Evolutionary conservation across 2,113 vertebrate genomes (phyloP), one percentile per base, ranked within the genome.

Genomic region (Actenoides hombroni): DNA sequence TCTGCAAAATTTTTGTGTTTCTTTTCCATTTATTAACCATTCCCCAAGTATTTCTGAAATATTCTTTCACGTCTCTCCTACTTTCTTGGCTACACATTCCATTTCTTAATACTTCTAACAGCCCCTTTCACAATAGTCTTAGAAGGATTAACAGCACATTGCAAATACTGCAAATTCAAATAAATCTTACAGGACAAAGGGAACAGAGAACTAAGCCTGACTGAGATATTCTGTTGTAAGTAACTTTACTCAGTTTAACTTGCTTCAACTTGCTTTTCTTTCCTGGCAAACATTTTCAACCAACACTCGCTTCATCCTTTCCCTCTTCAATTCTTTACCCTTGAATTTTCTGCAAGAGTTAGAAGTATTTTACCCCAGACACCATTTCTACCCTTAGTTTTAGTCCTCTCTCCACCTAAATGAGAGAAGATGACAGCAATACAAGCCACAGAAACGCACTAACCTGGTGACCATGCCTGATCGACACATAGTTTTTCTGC

Each of bases 401-500:
- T 29, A 70, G 23, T 16, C 76, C 39, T 20, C 44, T 73, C 51
- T 70, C 42, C 57, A 16, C 49, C 57, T 69, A 59, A 57, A 71
- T 65, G 53, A 94, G 54, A 48, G 65, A 65, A 76, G 33, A 54
- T 20, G 53, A 67, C 49, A 91, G 61, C 75, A 92, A 83, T 2
- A 94, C 28, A 37, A 89, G 61, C 44, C 63, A 54, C 37, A 83
- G 21, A 60, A 3, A 46, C 5, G 21, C 78, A 96, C 97, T 88
- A 37, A 97, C 97, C 97, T 98, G 90, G 78, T 28, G 90, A 88
- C 39, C 9, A 5, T 37, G 33, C 73, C 40, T 8, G 37, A 71
- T 0, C 97, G 94, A 92, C 97, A 98, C 97, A 97, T 97, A 1
- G 49, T 68, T 92, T 46, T 98, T 19, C 90, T 94, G 90, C 91